These are phyloP conservation scores for Brachyptera risi DNA, from an alignment of 2,888 invertebrate genomes.

Conservation along the genomic window DNA sequence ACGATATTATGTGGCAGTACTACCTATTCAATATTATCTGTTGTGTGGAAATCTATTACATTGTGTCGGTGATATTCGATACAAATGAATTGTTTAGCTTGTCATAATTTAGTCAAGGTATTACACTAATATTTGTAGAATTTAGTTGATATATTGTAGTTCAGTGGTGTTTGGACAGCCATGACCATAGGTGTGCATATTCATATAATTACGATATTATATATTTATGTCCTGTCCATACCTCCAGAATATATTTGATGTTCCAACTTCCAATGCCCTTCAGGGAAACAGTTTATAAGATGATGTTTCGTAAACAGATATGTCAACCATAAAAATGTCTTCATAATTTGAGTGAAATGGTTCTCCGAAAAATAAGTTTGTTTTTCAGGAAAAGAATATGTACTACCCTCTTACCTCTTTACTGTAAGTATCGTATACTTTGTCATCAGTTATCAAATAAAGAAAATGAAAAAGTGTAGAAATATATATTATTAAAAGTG, in stretches of 20 bases:
- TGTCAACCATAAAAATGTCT: background rate
- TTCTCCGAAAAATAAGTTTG: background rate
- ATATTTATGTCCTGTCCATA: conserved; percentile 14
- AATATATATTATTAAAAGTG: conserved; percentile 5
- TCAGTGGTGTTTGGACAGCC: background rate
- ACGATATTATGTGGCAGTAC: no score
- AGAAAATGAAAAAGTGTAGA: conserved; percentile 16
- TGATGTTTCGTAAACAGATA: conserved; percentile 2
- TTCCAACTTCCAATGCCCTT: conserved; percentile 8
- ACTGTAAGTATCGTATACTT: conserved; percentile 7
- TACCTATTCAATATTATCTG: no score
- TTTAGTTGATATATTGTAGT: background rate
- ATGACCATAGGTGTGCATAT: background rate
- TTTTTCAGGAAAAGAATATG: conserved; percentile 6
- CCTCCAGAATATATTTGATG: conserved; percentile 6
- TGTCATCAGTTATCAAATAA: conserved; percentile 10
- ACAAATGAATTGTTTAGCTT: background rate
- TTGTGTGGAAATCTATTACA: no score
- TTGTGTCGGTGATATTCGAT: no score
- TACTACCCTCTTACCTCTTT: conserved; percentile 6
- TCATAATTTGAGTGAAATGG: conserved; percentile 2
- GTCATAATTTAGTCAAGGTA: background rate
- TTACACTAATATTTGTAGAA: background rate
- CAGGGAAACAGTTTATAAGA: background rate
- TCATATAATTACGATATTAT: background rate